phyloP scores from a whole-genome alignment of 2,113 vertebrate species.

The Centrocercus urophasianus region DNA sequence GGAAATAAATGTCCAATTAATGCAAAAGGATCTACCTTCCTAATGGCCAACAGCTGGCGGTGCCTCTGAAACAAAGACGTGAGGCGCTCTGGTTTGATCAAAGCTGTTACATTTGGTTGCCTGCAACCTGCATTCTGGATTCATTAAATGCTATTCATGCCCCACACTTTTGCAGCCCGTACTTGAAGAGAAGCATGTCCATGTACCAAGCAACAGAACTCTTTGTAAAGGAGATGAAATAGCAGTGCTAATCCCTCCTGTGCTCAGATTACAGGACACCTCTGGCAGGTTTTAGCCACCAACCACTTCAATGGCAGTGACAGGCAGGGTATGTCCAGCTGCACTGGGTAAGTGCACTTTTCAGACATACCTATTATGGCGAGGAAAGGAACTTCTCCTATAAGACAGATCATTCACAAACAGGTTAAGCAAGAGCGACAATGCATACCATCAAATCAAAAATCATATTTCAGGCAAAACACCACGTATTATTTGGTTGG shows the following conservation, averaged over 20 bases:
- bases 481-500: constrained; percentile 1
- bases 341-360: constrained; percentile 52
- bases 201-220: neutral
- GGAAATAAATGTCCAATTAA: neutral
- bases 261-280: neutral
- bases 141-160: accelerated
- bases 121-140: neutral
- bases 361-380: constrained; percentile 66
- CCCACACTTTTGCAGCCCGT: neutral
- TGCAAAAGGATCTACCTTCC: neutral
- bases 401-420: constrained; percentile 73
- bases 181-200: neutral
- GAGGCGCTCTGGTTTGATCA: neutral
- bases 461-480: constrained; percentile 40
- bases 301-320: neutral
- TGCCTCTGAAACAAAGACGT: neutral
- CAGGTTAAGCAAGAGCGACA: constrained; percentile 71
- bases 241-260: neutral
- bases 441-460: constrained; percentile 24
- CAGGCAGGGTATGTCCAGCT: constrained; percentile 58
- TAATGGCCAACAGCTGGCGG: neutral
- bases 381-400: constrained; percentile 73
- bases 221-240: neutral
- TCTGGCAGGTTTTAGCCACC: neutral
- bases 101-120: neutral